Evolutionary conservation across 2,797 vertebrate species (phyloP).

Genomic region (Sus cebifrons): DNA sequence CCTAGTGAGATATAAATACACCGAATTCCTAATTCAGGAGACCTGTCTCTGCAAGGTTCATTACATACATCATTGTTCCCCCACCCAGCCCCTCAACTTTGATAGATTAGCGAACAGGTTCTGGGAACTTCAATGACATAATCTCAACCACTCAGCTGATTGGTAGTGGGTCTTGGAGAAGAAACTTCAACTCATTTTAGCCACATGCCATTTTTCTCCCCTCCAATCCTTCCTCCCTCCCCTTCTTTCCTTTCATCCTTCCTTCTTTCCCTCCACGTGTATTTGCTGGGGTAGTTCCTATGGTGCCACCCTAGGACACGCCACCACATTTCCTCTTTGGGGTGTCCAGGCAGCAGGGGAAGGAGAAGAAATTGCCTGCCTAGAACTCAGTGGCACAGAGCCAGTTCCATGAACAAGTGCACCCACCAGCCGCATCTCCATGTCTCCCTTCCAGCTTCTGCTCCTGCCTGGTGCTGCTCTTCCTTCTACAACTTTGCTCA

Average conservation of each 20-base stretch:
- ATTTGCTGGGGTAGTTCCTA: neutral
- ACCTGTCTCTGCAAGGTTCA: neutral
- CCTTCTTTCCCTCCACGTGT: no score
- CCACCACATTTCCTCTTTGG: neutral
- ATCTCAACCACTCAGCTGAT: neutral
- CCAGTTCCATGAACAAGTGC: accelerated
- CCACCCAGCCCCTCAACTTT: neutral
- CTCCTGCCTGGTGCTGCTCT: neutral
- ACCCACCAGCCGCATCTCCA: accelerated
- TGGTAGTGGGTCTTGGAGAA: neutral
- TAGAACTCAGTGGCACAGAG: neutral
- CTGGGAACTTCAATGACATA: neutral
- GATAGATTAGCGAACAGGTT: neutral
- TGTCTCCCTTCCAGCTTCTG: neutral
- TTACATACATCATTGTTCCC: neutral
- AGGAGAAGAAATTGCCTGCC: neutral
- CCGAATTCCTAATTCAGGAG: neutral
- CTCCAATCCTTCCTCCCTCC: no score
- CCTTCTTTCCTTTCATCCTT: no score
- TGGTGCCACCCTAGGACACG: neutral
- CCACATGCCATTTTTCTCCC: neutral
- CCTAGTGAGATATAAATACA: conserved; percentile 8
- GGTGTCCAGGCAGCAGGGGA: neutral
- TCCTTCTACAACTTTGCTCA: neutral
- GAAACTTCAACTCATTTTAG: neutral